These are phyloP conservation scores for Chrysomela aeneicollis DNA, from an alignment of 2,888 invertebrate genomes.

Conservation along the genomic window DNA sequence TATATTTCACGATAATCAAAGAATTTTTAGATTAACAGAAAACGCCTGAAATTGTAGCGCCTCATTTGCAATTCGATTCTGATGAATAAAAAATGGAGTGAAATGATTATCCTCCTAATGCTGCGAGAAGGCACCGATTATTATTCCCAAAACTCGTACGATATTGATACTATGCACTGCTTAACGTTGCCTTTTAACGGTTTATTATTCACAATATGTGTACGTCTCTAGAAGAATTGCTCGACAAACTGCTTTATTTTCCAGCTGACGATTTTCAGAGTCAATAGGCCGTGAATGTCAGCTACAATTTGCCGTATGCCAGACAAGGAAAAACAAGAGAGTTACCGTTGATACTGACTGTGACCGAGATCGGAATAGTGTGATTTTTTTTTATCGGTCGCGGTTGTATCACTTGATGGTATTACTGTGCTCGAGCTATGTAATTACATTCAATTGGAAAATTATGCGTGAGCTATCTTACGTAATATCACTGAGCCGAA, in stretches of 20 bases:
- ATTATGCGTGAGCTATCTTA: too few species aligned
- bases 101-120: too few species aligned
- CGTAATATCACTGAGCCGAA: too few species aligned
- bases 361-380: neutral
- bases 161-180: too few species aligned
- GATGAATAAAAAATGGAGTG: too few species aligned
- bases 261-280: constrained; percentile 16
- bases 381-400: neutral
- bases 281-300: constrained; percentile 24
- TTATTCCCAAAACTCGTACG: too few species aligned
- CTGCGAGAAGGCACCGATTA: too few species aligned
- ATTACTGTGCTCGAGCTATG: neutral
- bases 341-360: constrained; percentile 14
- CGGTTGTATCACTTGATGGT: neutral
- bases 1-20: too few species aligned
- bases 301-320: constrained; percentile 16
- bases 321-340: constrained; percentile 20
- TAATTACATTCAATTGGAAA: too few species aligned
- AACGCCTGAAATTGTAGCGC: too few species aligned
- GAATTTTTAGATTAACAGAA: too few species aligned
- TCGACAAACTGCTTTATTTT: constrained; percentile 7
- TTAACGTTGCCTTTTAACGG: constrained; percentile 18
- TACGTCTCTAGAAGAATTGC: constrained; percentile 20
- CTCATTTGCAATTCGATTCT: too few species aligned
- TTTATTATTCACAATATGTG: constrained; percentile 21